Conservation (phyloP, 2,797 vertebrate species). For the Mycteria americana region DNA sequence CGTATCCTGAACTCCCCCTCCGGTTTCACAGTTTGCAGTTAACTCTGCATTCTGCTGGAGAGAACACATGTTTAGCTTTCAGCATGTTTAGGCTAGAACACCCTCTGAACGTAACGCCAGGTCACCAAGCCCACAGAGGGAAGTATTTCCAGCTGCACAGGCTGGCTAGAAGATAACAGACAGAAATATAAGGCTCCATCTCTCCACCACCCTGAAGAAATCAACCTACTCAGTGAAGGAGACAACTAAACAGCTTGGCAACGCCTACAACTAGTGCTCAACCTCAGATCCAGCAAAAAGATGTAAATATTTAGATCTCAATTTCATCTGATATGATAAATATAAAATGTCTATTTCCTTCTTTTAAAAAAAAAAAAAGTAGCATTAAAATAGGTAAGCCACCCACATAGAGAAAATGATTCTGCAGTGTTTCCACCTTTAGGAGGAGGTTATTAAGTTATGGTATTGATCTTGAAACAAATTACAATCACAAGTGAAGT, state of each 20-base stretch:
- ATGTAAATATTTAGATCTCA: constrained; percentile 69
- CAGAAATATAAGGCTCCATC: neutral
- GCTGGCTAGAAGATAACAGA: neutral
- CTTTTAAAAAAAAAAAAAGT: neutral
- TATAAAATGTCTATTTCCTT: constrained; percentile 33
- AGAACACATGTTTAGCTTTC: neutral
- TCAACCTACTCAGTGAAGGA: constrained; percentile 14
- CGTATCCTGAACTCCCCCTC: constrained; percentile 41
- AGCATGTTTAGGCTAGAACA: constrained; percentile 28
- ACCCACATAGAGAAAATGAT: neutral
- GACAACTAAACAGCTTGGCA: constrained; percentile 51
- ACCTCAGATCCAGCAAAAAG: constrained; percentile 45
- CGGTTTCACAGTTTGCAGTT: constrained; percentile 38
- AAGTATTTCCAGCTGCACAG: constrained; percentile 18
- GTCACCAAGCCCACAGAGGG: constrained; percentile 25
- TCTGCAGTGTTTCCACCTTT: constrained; percentile 1
- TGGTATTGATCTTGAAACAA: neutral
- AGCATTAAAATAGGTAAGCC: constrained; percentile 51
- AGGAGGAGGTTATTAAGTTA: neutral
- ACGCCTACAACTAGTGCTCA: constrained; percentile 56
- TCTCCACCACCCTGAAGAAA: neutral
- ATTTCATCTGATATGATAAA: constrained; percentile 54
- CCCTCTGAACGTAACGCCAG: neutral
- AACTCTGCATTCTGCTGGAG: constrained; percentile 4
- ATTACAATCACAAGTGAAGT: neutral